phyloP scores from a whole-genome alignment of 2,797 vertebrate species.

The Tinamus major region DNA sequence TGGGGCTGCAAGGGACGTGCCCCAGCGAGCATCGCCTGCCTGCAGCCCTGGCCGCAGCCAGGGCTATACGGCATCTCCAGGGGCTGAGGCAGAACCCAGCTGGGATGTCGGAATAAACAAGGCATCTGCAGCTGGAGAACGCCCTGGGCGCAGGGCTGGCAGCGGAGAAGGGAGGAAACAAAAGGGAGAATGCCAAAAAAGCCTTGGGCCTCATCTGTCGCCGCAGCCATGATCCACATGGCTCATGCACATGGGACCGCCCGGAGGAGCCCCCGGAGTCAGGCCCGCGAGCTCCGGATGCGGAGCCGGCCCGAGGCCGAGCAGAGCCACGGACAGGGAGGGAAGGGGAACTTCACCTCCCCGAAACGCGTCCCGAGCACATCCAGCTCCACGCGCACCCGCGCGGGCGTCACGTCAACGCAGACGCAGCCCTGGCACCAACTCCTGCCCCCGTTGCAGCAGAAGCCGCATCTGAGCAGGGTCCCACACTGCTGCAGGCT shows the following conservation, averaged over 20 bases:
- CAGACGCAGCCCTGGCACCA: not conserved
- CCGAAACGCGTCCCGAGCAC: not conserved
- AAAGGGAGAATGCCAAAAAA: conserved; percentile 27
- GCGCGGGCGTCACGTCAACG: rapidly evolving
- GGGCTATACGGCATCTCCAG: not conserved
- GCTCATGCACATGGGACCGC: not conserved
- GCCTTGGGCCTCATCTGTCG: not conserved
- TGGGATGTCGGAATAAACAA: conserved; percentile 26
- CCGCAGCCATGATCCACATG: not conserved
- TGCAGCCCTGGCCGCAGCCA: not conserved
- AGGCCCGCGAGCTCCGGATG: rapidly evolving
- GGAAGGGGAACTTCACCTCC: not conserved
- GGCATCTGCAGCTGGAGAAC: not conserved
- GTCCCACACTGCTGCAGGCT: not conserved
- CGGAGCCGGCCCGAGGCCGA: not conserved
- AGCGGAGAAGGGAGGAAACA: not conserved
- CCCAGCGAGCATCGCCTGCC: not conserved
- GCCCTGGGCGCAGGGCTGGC: conserved; percentile 6
- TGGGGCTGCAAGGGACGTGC: not conserved
- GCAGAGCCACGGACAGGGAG: rapidly evolving
- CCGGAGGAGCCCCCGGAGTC: not conserved
- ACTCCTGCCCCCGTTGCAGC: not conserved
- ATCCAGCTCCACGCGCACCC: not conserved
- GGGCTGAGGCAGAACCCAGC: not conserved
- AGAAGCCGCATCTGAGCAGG: not conserved